Percentiles rank a stretch among this genome's conserved stretches.
Evolutionary conservation across 2,113 vertebrate genomes (phyloP).

Genomic region (Myodes glareolus): DNA sequence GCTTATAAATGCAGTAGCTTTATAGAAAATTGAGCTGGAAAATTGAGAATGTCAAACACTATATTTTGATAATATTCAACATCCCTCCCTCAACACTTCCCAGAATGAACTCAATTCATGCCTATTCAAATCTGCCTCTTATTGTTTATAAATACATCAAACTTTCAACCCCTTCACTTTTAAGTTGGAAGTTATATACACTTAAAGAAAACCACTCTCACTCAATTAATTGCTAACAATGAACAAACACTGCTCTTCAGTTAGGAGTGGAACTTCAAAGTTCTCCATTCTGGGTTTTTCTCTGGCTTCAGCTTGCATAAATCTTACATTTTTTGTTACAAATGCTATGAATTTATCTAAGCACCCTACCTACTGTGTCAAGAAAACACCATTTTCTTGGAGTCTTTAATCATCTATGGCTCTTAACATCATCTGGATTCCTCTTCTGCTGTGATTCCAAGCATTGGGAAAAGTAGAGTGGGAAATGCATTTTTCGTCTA

Average conservation of each 20-base stretch:
- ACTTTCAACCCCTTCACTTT: not conserved
- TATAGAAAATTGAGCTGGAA: too few species aligned
- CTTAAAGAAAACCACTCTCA: not conserved
- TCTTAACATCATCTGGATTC: too few species aligned
- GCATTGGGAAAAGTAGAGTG: too few species aligned
- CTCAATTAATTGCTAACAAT: not conserved
- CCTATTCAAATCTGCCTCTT: not conserved
- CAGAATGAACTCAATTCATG: not conserved
- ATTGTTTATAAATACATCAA: not conserved
- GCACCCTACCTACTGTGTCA: not conserved
- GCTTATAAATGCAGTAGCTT: too few species aligned
- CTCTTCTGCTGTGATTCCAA: too few species aligned
- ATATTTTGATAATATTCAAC: not conserved
- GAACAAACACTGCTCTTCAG: not conserved
- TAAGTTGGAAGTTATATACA: not conserved
- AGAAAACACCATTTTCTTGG: not conserved
- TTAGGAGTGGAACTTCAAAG: not conserved
- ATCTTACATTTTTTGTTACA: not conserved
- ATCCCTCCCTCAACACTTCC: not conserved
- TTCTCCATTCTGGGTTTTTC: not conserved
- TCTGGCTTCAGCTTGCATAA: not conserved
- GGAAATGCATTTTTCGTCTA: too few species aligned
- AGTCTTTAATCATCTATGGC: too few species aligned
- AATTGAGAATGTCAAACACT: not conserved
- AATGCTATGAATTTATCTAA: not conserved